Base-by-base conservation (phyloP, 2,113 vertebrate genomes). In the Pterocles gutturalis region DNA sequence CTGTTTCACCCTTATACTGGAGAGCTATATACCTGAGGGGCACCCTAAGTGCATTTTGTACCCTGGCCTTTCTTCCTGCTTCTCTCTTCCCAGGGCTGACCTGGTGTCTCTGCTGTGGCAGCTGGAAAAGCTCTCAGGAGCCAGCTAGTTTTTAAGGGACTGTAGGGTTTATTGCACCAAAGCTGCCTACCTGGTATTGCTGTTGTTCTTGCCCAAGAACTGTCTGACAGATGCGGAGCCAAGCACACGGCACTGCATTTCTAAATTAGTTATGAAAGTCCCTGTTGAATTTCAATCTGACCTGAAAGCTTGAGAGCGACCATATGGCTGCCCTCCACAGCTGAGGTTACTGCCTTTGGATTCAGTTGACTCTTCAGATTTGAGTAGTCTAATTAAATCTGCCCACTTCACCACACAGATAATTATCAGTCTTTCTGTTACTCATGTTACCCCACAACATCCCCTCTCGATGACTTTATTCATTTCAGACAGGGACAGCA, bases 371-470 rank as follows among this genome's bases (percentile, higher is more conserved):
- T 87, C 87, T 97, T 96, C 86, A 96, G 96, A 93, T 96, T 95
- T 96, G 92, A 97, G 94, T 69, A 94, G 88, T 89, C 93, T 97
- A 91, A 97, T 98, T 97, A 97, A 96, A 96, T 97, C 96, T 98
- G 92, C 92, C 94, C 75, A 87, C 95, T 96, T 97, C 87, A 96
- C 78, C 83, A 71, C 49, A 61, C 0, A 97, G 97, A 97, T 98
- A 93, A 92, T 93, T 93, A 98, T 98, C 97, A 87, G 93, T 83
- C 93, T 96, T 97, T 96, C 61, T 71, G 77, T 94, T 98, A 96
- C 97, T 98, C 96, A 66, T 96, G 94, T 98, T 98, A 97, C 96
- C 0, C 36, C 66, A 78, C 76, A 95, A 90, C 90, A 94, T 95
- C 81, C 71, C 79, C 36, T 97, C 96, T 97, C 18, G 22, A 96